Conservation (phyloP, 2,888 invertebrate genomes). For the Dorcus hopei region DNA sequence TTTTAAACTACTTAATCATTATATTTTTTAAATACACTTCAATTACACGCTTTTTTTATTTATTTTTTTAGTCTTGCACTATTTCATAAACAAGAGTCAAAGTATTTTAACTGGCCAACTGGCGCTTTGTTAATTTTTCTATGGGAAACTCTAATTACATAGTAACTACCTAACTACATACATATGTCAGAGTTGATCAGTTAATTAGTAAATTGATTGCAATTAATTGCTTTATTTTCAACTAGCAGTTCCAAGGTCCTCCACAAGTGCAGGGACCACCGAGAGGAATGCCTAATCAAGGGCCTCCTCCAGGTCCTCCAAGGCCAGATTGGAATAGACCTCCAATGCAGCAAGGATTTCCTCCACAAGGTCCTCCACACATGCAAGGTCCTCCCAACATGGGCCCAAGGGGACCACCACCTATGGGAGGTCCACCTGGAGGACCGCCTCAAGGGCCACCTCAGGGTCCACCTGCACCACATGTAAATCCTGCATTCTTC, state of each 20-base stretch:
- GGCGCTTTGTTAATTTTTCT: no score
- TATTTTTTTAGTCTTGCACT: no score
- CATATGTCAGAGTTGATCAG: no score
- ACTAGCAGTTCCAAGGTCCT: constrained; percentile 54
- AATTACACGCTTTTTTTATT: no score
- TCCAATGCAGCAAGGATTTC: constrained; percentile 68
- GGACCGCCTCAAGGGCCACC: constrained; percentile 54
- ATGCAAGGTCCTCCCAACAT: constrained; percentile 62
- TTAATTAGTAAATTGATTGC: background rate
- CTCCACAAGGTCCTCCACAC: constrained; percentile 66
- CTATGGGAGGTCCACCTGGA: constrained; percentile 49
- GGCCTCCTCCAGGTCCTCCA: constrained; percentile 55
- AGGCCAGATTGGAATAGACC: constrained; percentile 75
- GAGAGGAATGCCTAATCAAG: constrained; percentile 60
- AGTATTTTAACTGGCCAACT: background rate
- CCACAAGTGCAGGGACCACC: constrained; percentile 59
- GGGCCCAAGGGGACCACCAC: constrained; percentile 59
- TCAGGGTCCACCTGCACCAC: constrained; percentile 73
- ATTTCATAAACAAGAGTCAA: no score
- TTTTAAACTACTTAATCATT: no score
- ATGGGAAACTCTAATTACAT: no score
- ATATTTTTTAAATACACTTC: no score
- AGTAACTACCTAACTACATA: no score
- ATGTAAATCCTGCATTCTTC: constrained; percentile 97
- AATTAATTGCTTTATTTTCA: constrained; percentile 14